A percentile compares a stretch with the other conserved stretches of the same genome.
phyloP scores from a whole-genome alignment of 2,888 invertebrate genomes.

The Cantharis rustica region DNA sequence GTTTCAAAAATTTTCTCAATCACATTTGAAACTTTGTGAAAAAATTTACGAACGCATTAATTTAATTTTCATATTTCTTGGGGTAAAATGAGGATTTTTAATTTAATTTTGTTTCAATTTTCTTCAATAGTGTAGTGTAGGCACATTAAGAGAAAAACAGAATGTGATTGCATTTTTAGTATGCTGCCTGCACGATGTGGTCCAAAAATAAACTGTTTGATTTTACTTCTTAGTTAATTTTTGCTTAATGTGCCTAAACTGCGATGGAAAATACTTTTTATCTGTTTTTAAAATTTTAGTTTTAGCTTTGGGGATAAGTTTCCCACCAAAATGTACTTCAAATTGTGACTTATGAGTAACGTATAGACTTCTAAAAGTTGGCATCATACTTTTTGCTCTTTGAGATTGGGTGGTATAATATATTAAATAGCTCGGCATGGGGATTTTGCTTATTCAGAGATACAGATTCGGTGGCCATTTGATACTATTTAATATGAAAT shows the following conservation, averaged over 20 bases:
- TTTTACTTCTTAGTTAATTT: neutral
- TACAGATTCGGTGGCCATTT: too few relatives aligned
- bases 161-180: neutral
- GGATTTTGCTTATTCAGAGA: too few relatives aligned
- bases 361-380: too few relatives aligned
- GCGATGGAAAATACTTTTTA: neutral
- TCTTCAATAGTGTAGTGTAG: neutral
- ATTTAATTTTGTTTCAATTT: neutral
- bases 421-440: too few relatives aligned
- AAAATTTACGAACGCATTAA: neutral
- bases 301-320: neutral
- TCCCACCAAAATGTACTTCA: neutral
- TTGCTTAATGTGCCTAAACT: neutral
- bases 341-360: neutral
- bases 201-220: neutral
- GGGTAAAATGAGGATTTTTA: neutral
- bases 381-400: neutral
- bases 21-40: neutral
- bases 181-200: neutral
- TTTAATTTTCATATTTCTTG: neutral
- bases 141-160: neutral
- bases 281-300: neutral
- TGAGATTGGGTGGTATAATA: neutral
- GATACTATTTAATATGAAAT: too few relatives aligned
- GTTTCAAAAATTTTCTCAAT: neutral